Percentiles rank a stretch among this genome's conserved stretches.
phyloP scores from a whole-genome alignment of 2,888 invertebrate species.

The Clitarchus hookeri region DNA sequence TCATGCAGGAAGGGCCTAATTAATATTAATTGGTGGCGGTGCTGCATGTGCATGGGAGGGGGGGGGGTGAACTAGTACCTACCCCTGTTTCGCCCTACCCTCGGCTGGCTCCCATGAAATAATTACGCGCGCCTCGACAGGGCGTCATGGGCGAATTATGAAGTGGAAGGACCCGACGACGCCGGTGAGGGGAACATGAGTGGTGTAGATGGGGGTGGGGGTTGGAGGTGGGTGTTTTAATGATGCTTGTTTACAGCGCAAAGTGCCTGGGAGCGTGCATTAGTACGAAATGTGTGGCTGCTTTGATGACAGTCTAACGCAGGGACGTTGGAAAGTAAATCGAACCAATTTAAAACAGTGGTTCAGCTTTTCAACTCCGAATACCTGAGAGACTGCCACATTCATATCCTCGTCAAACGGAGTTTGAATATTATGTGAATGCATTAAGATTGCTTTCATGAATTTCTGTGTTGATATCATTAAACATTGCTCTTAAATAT shows the following conservation, averaged over 20 bases:
- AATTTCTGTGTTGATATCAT: too few species aligned
- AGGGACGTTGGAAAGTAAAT: neutral
- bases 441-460: too few species aligned
- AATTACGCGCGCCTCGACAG: neutral
- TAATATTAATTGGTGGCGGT: neutral
- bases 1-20: neutral
- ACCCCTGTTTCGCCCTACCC: neutral
- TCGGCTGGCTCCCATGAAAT: neutral
- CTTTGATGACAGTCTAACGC: neutral
- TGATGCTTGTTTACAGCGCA: neutral
- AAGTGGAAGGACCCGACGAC: neutral
- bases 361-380: too few species aligned
- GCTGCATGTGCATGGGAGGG: neutral
- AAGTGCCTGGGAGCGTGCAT: neutral
- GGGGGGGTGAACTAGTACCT: neutral
- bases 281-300: neutral
- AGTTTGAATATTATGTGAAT: too few species aligned
- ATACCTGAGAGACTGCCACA: too few species aligned
- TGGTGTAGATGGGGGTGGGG: too few species aligned
- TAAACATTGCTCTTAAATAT: too few species aligned
- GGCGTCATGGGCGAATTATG: neutral
- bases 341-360: neutral
- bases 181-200: neutral
- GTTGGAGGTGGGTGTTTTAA: neutral
- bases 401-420: too few species aligned